Conservation (phyloP, 2,113 vertebrate species). For the Dicentrarchus labrax region DNA sequence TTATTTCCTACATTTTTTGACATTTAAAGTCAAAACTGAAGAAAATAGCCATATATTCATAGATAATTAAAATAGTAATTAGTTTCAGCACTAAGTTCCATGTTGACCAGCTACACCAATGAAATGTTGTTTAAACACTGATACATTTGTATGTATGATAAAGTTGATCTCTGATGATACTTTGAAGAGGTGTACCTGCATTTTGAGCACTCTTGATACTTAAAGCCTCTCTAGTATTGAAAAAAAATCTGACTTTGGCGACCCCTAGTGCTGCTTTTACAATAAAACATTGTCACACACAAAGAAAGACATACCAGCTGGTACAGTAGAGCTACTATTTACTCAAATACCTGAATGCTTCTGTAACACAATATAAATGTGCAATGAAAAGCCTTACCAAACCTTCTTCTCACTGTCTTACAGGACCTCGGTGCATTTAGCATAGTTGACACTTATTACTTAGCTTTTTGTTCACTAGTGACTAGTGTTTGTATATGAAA, state of each 20-base stretch:
- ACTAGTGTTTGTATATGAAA: slow-evolving; percentile 47
- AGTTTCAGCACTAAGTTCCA: neutral
- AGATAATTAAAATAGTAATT: too few relatives aligned
- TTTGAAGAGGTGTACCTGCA: neutral
- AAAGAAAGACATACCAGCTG: neutral
- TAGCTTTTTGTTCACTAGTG: neutral
- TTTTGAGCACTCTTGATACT: neutral
- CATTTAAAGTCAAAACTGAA: neutral
- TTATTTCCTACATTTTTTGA: too few relatives aligned
- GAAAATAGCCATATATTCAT: neutral
- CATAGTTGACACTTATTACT: neutral
- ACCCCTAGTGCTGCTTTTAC: slow-evolving; percentile 15
- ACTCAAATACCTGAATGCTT: neutral
- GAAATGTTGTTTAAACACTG: neutral
- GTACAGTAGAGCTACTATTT: neutral
- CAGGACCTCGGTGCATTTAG: neutral
- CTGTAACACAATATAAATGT: neutral
- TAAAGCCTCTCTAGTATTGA: neutral
- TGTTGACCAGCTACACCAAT: neutral
- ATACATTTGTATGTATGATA: neutral
- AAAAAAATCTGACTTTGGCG: neutral
- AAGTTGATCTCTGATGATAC: neutral
- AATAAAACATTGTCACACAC: neutral
- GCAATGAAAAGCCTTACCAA: too few relatives aligned
- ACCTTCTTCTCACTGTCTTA: neutral